These are phyloP conservation scores for Epinotia nisella DNA, from an alignment of 2,888 invertebrate genomes.

Conservation along the genomic window DNA sequence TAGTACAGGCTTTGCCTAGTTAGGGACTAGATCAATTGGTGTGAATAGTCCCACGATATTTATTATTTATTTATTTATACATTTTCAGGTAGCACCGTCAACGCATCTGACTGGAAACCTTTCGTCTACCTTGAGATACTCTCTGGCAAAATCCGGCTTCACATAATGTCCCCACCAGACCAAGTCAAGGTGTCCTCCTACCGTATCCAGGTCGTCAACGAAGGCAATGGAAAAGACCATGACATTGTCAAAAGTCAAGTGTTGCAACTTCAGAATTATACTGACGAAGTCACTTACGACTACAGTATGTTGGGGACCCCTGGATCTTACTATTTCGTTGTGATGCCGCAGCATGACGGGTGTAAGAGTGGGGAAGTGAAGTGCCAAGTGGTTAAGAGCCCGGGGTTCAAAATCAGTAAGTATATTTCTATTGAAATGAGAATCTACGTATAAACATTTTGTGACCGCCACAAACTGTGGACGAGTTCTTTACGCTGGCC, in stretches of 20 bases:
- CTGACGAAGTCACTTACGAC: conserved; percentile 68
- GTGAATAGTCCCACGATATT: no score
- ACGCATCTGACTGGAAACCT: conserved; percentile 72
- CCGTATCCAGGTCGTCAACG: conserved; percentile 63
- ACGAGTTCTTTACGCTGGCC: no score
- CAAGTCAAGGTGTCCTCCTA: conserved; percentile 66
- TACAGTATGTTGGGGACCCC: conserved; percentile 65
- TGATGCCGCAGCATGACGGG: conserved; percentile 65
- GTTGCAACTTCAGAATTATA: conserved; percentile 56
- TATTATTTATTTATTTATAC: no score
- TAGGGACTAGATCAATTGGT: no score
- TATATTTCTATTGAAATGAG: conserved; percentile 42
- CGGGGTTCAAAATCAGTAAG: conserved; percentile 74
- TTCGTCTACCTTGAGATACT: conserved; percentile 77
- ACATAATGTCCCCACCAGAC: conserved; percentile 69
- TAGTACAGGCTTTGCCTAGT: no score
- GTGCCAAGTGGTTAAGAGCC: conserved; percentile 70
- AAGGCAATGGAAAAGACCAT: conserved; percentile 55
- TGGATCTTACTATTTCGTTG: conserved; percentile 70
- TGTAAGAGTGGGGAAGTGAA: conserved; percentile 53
- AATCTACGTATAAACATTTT: neutral
- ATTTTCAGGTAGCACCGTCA: conserved; percentile 64
- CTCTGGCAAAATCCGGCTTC: conserved; percentile 64
- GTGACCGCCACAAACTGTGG: no score
- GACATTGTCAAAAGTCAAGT: conserved; percentile 52